phyloP scores from a whole-genome alignment of 2,113 vertebrate genomes.

The Salvelinus namaycush region DNA sequence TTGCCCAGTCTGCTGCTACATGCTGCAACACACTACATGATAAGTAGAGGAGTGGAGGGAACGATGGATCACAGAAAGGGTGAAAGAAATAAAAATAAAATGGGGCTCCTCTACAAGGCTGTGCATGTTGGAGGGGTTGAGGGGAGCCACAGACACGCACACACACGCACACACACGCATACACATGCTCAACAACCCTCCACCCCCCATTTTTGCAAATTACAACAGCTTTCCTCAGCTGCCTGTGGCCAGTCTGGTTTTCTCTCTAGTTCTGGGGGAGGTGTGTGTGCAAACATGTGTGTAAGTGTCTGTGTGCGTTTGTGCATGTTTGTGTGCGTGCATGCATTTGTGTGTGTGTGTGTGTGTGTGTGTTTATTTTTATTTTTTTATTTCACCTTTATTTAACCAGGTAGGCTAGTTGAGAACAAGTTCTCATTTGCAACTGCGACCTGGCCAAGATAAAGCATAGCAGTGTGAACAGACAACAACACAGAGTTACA shows the following conservation, averaged over 20 bases:
- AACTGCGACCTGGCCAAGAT: too few relatives aligned
- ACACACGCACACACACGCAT: too few relatives aligned
- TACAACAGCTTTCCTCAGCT: not conserved
- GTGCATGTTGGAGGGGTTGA: not conserved
- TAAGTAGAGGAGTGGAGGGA: not conserved
- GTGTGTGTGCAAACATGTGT: not conserved
- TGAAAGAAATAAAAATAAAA: not conserved
- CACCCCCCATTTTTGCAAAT: not conserved
- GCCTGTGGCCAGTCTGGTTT: not conserved
- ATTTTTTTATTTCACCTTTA: too few relatives aligned
- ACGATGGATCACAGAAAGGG: not conserved
- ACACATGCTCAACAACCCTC: too few relatives aligned
- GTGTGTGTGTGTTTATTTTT: slow-evolving; percentile 1
- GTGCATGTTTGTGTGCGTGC: not conserved
- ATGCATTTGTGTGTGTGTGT: not conserved
- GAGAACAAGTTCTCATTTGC: too few relatives aligned
- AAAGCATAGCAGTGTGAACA: too few relatives aligned
- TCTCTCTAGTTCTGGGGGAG: not conserved
- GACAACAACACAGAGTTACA: too few relatives aligned
- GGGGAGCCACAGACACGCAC: too few relatives aligned
- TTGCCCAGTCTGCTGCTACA: not conserved
- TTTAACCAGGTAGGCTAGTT: too few relatives aligned
- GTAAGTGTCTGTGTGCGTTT: not conserved
- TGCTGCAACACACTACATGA: too few relatives aligned
- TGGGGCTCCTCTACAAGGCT: not conserved